phyloP scores from a whole-genome alignment of 2,888 invertebrate genomes.

The Coenonympha glycerion region DNA sequence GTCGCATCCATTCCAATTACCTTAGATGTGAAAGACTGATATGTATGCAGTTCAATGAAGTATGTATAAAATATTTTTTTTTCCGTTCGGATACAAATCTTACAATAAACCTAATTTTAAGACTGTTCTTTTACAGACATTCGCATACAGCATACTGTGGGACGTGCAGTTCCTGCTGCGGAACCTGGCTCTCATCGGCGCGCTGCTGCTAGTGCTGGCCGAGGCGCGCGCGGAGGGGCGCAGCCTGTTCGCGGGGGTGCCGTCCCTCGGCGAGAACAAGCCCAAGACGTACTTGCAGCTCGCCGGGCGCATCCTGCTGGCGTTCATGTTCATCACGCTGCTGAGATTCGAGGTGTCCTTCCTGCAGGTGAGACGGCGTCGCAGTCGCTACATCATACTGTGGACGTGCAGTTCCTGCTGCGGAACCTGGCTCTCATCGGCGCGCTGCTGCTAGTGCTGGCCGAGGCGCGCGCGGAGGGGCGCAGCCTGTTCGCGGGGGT shows the following conservation, averaged over 20 bases:
- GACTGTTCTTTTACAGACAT: conserved; percentile 77
- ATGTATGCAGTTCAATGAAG: too few species aligned
- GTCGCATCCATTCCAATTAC: too few species aligned
- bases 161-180: conserved; percentile 97
- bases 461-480: conserved; percentile 95
- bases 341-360: conserved; percentile 94
- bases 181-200: conserved; percentile 97
- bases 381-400: too few species aligned
- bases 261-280: conserved; percentile 93
- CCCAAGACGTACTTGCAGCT: conserved; percentile 98
- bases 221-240: conserved; percentile 95
- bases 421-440: too few species aligned
- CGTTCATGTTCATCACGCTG: conserved; percentile 99
- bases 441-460: too few species aligned
- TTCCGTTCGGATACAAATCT: too few species aligned
- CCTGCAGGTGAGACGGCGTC: conserved; percentile 81
- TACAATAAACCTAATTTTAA: too few species aligned
- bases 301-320: conserved; percentile 94
- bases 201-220: conserved; percentile 96
- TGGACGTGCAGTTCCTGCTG: too few species aligned
- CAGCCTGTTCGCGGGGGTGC: conserved; percentile 97
- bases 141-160: conserved; percentile 98
- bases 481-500: conserved; percentile 97
- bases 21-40: too few species aligned
- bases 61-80: too few species aligned